A percentile compares a stretch with the other conserved stretches of the same genome.
Evolutionary conservation across 2,888 invertebrate genomes (phyloP).

Genomic region (Eupithecia dodoneata): DNA sequence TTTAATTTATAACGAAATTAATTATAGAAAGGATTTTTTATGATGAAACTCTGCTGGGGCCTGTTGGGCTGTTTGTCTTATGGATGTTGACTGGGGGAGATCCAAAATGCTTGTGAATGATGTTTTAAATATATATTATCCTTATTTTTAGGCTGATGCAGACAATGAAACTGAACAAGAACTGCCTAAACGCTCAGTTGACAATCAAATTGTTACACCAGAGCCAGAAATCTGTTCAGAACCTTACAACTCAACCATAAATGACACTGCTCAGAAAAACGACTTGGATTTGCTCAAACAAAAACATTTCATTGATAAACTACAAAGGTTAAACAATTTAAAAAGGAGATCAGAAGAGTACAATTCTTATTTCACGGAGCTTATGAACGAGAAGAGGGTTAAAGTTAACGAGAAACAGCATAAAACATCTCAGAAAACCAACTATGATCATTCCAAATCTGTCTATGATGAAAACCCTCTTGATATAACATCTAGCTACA

Average conservation of each 20-base stretch:
- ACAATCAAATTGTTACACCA: conserved; percentile 62
- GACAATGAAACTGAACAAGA: conserved; percentile 69
- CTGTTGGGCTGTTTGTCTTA: background rate
- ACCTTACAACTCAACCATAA: conserved; percentile 58
- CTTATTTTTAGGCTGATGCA: conserved; percentile 69
- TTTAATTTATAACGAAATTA: background rate
- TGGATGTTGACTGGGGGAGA: background rate
- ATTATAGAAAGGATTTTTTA: background rate
- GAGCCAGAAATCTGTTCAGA: conserved; percentile 70
- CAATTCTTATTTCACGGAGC: conserved; percentile 73
- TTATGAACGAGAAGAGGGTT: conserved; percentile 73
- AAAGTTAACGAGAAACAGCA: conserved; percentile 68
- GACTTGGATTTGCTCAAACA: conserved; percentile 71
- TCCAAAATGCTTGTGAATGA: background rate
- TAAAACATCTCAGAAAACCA: conserved; percentile 55
- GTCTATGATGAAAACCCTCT: conserved; percentile 71
- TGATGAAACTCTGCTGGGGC: background rate
- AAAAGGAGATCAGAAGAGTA: conserved; percentile 81
- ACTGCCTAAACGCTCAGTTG: conserved; percentile 62
- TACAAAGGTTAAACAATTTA: conserved; percentile 73
- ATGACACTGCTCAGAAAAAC: conserved; percentile 61
- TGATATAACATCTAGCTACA: conserved; percentile 66
- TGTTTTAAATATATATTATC: conserved; percentile 3
- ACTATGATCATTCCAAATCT: conserved; percentile 68
- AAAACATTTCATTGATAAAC: conserved; percentile 75